These are phyloP conservation scores for Acanthosepion pharaonis DNA, from an alignment of 2,888 invertebrate genomes.

Conservation along the genomic window DNA sequence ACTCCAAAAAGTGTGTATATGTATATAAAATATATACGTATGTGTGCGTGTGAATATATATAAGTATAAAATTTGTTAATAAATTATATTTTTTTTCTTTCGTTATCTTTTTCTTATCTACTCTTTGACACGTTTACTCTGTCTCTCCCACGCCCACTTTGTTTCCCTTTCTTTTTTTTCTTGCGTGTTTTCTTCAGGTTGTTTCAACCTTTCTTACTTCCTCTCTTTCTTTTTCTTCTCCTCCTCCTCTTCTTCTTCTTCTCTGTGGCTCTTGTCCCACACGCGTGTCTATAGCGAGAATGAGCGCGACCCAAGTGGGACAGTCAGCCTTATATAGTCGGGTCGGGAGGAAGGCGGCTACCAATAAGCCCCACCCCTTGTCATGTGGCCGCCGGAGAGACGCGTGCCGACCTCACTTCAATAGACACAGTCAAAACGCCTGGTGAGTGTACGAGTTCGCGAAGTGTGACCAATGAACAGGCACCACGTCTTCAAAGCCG, in stretches of 20 bases:
- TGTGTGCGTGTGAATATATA: not conserved
- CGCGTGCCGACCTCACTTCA: constrained; percentile 33
- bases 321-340: constrained; percentile 14
- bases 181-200: not conserved
- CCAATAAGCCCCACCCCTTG: not conserved
- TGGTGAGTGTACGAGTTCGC: not conserved
- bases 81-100: not conserved
- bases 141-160: not conserved
- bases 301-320: constrained; percentile 36
- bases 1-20: not conserved
- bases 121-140: not conserved
- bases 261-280: not conserved
- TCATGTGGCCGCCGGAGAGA: not conserved
- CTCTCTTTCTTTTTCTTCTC: not conserved
- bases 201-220: too few species aligned
- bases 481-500: not conserved
- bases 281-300: not conserved
- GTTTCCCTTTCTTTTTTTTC: too few species aligned
- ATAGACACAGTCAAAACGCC: not conserved
- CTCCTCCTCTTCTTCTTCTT: not conserved
- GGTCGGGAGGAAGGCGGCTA: not conserved
- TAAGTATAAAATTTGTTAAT: not conserved
- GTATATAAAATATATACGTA: not conserved
- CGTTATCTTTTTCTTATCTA: not conserved
- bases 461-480: constrained; percentile 11